Evolutionary conservation across 2,888 invertebrate species (phyloP).

Genomic region (Onthophagus sagittarius): DNA sequence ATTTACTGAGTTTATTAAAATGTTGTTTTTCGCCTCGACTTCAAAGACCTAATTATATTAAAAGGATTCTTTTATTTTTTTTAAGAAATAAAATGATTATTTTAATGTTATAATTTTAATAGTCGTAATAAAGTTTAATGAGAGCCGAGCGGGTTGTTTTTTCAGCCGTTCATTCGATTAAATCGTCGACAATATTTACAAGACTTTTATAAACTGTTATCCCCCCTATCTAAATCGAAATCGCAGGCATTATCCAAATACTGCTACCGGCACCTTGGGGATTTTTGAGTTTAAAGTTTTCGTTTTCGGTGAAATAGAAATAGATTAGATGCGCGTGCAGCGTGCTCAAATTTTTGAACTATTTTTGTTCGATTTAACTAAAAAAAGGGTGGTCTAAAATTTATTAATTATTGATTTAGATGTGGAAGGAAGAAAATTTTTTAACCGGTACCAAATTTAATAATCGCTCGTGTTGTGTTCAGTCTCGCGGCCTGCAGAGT

Average conservation of each 20-base stretch:
- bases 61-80: not conserved
- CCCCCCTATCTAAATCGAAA: not conserved
- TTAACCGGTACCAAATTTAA: slow-evolving; percentile 6
- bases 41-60: not conserved
- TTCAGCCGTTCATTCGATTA: not conserved
- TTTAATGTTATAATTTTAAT: not conserved
- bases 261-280: not conserved
- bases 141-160: not conserved
- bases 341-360: not conserved
- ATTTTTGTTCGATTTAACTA: not conserved
- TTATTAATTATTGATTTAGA: not conserved
- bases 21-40: not conserved
- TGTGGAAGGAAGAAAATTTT: not conserved
- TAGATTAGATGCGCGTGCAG: not conserved
- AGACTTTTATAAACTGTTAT: not conserved
- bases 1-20: not conserved
- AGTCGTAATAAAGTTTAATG: not conserved
- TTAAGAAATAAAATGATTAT: too few species aligned
- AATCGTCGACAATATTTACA: not conserved
- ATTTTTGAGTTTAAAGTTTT: not conserved
- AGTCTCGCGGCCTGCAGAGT: slow-evolving; percentile 42
- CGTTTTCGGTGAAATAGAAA: not conserved
- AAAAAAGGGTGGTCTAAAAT: not conserved
- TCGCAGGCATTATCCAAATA: not conserved
- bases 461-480: slow-evolving; percentile 27